Evolutionary conservation across 2,797 vertebrate species (phyloP).

Genomic region (Pagetopsis macropterus): DNA sequence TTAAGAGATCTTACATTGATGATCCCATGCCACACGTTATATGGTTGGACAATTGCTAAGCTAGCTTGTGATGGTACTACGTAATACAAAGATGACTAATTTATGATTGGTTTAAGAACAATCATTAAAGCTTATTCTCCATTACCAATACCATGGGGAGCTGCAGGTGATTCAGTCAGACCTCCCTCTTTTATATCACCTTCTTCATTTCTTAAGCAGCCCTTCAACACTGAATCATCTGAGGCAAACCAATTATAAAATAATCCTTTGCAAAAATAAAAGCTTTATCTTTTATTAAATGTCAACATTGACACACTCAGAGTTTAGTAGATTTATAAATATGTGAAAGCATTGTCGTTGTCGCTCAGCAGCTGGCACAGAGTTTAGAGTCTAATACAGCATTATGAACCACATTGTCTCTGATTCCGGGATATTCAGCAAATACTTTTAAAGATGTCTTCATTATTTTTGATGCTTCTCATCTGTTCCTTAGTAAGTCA

Average conservation of each 20-base stretch:
- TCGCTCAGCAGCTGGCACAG: background rate
- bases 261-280: background rate
- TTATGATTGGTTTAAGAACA: background rate
- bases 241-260: background rate
- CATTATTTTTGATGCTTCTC: background rate
- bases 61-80: background rate
- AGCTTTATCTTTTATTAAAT: background rate
- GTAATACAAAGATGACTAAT: background rate
- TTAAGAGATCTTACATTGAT: background rate
- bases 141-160: background rate
- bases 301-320: background rate
- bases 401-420: background rate
- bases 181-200: background rate
- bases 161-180: slow-evolving; percentile 5
- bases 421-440: background rate
- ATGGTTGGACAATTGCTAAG: background rate
- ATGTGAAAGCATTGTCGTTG: background rate
- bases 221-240: background rate
- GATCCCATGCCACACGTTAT: background rate
- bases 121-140: background rate
- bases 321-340: background rate
- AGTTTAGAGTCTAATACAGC: background rate
- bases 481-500: background rate
- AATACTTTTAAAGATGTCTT: background rate
- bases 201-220: background rate